Base-by-base conservation (phyloP, 2,113 vertebrate species). In the Dendrocopos noguchii region DNA sequence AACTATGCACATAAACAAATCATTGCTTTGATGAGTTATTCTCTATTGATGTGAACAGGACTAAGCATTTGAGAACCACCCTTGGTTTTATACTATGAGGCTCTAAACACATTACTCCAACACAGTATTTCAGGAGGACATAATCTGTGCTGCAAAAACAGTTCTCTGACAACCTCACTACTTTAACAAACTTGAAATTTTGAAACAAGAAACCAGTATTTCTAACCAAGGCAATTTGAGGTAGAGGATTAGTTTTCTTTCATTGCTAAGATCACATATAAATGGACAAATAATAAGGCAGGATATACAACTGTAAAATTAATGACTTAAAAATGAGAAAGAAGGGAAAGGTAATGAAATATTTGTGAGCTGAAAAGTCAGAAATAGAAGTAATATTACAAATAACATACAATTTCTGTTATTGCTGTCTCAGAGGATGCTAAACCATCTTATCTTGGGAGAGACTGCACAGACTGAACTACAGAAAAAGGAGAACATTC, bases 101-200 rank as follows among this genome's bases (percentile, higher is more conserved):
- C 7, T 83, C 31, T 90, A 80, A 74, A 75, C 2, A 16, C 15
- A 9, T 10, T 44, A 59, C 28, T 57, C 20, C 14, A 65, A 17
- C 8, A 25, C 57, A 27, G 11, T 14, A 77, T 56, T 76, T 71
- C 64, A 77, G 39, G 36, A 4, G 12, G 31, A 68, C 2, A 28
- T 15, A 6, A 6, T 24, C 34, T 71, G 8, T 29, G 89, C 10
- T 39, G 27, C 34, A 84, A 50, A 81, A 86, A 27, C 4, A 72
- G 9, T 75, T 72, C 36, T 74, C n/a, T 29, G 57, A 68, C 2
- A 78, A 2, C 6, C 24, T 72, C 0, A 0, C 1, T 74, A 25
- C 19, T 83, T 81, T 39, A 67, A 81, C n/a, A 76, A 15, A 34
- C 25, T n/a, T 77, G 14, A 78, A 61, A 81, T 75, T 72, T 90